These are phyloP conservation scores for Pecten maximus DNA, from an alignment of 2,888 invertebrate genomes.

Conservation along the genomic window DNA sequence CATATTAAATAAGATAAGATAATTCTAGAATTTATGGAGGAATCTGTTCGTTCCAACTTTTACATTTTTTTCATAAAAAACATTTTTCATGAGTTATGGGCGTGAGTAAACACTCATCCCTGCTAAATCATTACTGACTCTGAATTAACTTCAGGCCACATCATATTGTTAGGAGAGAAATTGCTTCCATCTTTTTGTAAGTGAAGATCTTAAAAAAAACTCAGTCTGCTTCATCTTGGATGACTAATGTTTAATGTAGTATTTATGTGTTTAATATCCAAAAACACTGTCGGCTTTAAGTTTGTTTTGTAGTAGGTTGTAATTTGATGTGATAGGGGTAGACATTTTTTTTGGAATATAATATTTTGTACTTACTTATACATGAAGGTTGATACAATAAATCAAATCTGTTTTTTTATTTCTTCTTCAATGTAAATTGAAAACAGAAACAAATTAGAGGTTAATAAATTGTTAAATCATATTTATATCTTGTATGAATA, in stretches of 20 bases:
- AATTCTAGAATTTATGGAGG: slow-evolving; percentile 3
- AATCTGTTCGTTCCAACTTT: background rate
- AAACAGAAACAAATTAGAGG: background rate
- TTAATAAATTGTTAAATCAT: too few relatives aligned
- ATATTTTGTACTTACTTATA: background rate
- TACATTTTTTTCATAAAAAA: slow-evolving; percentile 21
- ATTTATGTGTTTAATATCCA: background rate
- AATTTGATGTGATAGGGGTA: background rate
- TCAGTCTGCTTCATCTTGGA: background rate
- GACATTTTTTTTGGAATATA: background rate
- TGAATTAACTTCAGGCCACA: background rate
- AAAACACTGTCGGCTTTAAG: background rate
- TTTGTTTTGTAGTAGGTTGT: background rate
- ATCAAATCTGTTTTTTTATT: background rate
- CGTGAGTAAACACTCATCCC: background rate
- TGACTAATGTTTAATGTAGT: background rate
- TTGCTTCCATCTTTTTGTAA: background rate
- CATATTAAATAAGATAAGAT: slow-evolving; percentile 32
- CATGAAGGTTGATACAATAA: background rate
- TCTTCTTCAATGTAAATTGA: background rate
- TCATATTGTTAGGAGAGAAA: background rate
- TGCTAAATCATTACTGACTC: background rate
- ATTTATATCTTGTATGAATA: too few relatives aligned
- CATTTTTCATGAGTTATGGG: background rate
- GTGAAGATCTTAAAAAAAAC: background rate